Evolutionary conservation across 1,140 invertebrate genomes (phyloP).

Genomic region (Drosophila pandora): DNA sequence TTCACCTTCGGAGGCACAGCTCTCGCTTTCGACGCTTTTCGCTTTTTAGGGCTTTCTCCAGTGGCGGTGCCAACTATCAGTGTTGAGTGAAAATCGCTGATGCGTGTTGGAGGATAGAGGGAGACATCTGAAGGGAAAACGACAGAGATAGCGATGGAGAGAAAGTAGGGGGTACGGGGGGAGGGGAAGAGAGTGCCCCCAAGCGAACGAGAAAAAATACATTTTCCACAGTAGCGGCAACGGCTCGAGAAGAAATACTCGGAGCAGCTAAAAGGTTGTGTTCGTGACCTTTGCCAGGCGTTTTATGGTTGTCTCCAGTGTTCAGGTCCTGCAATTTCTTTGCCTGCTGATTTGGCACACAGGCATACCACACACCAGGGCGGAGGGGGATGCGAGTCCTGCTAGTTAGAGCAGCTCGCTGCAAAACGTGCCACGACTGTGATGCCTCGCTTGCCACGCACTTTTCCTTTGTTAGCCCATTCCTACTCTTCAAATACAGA

Average conservation of each 20-base stretch:
- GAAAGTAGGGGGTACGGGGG: no score
- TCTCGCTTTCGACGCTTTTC: slow-evolving; percentile 7
- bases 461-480: slow-evolving; percentile 29
- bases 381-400: slow-evolving; percentile 25
- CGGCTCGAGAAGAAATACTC: slow-evolving; percentile 28
- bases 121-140: not conserved
- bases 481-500: not conserved
- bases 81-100: slow-evolving; percentile 78
- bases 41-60: slow-evolving; percentile 26
- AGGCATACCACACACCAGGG: slow-evolving; percentile 3
- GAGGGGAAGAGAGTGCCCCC: slow-evolving; percentile 9
- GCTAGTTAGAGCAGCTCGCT: slow-evolving; percentile 28
- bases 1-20: slow-evolving; percentile 25
- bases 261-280: slow-evolving; percentile 75
- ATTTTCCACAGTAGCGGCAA: slow-evolving; percentile 47
- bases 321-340: slow-evolving; percentile 68
- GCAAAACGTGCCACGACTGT: slow-evolving; percentile 38
- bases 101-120: slow-evolving; percentile 45
- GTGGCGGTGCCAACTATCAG: slow-evolving; percentile 62
- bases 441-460: slow-evolving; percentile 41
- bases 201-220: slow-evolving; percentile 53
- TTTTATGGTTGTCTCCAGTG: slow-evolving; percentile 72
- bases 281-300: slow-evolving; percentile 77
- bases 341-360: slow-evolving; percentile 70
- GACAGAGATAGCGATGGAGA: not conserved